Conservation (phyloP, 2,888 invertebrate species). For the Oligia latruncula region DNA sequence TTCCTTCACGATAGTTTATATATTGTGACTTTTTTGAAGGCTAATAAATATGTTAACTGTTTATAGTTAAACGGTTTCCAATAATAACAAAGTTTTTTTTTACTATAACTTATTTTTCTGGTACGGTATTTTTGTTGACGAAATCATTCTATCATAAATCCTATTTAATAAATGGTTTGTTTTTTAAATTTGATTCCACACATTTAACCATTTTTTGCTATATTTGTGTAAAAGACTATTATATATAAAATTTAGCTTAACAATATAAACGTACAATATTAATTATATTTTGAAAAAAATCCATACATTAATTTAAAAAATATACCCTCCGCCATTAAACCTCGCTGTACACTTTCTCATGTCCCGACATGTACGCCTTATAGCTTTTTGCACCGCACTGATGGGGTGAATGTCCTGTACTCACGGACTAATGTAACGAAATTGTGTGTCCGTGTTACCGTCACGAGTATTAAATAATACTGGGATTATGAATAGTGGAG, state of each 20-base stretch:
- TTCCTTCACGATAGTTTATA: conserved; percentile 4
- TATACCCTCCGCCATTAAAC: not conserved
- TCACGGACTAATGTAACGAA: conserved; percentile 66
- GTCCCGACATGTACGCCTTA: conserved; percentile 64
- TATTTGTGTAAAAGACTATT: not conserved
- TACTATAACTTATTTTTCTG: not conserved
- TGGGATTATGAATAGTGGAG: conserved; percentile 36
- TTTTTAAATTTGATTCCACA: not conserved
- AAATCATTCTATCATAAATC: not conserved
- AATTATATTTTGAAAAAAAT: not conserved
- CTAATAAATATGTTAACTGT: not conserved
- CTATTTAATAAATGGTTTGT: not conserved
- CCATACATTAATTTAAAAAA: not conserved
- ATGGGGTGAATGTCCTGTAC: conserved; percentile 71
- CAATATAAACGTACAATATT: not conserved
- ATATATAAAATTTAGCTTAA: not conserved
- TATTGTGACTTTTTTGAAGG: not conserved
- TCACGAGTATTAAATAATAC: conserved; percentile 55
- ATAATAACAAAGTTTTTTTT: not conserved
- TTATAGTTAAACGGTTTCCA: not conserved
- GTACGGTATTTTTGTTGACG: not conserved
- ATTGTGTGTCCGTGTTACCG: conserved; percentile 54
- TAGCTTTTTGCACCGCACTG: conserved; percentile 69
- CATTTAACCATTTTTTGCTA: not conserved
- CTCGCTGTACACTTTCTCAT: conserved; percentile 28